Conservation (phyloP, 2,113 vertebrate species). For the Camarhynchus parvulus region DNA sequence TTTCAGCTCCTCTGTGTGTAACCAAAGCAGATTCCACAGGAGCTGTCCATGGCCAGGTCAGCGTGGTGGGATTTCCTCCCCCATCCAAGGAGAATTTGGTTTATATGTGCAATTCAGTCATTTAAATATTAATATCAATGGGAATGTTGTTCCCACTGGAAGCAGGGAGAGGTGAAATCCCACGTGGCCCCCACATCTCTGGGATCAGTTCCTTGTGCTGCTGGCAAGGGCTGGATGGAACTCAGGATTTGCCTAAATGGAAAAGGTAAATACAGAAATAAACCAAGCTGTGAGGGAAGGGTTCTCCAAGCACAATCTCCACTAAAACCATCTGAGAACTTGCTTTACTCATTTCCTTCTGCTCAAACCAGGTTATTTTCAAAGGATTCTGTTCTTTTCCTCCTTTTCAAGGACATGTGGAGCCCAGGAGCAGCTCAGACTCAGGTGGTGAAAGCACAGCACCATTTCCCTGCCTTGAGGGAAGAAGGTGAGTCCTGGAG, state of each 20-base stretch:
- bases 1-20: background rate
- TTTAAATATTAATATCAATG: rapidly evolving
- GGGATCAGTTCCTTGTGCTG: background rate
- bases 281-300: background rate
- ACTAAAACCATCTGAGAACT: background rate
- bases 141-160: background rate
- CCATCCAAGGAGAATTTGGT: background rate
- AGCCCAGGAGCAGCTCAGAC: background rate
- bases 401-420: background rate
- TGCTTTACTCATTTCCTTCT: background rate
- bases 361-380: background rate
- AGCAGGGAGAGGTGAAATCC: background rate
- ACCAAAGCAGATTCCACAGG: background rate
- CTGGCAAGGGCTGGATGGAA: background rate
- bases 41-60: background rate
- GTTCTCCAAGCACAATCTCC: background rate
- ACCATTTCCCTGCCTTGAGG: rapidly evolving
- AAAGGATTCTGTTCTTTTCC: background rate
- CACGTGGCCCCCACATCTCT: rapidly evolving
- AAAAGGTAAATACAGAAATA: background rate
- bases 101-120: rapidly evolving
- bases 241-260: background rate
- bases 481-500: background rate
- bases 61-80: rapidly evolving
- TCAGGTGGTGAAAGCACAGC: background rate